A percentile compares a stretch with the other conserved stretches of the same genome.
Conservation (phyloP, 2,113 vertebrate species). For the Gopherus flavomarginatus region DNA sequence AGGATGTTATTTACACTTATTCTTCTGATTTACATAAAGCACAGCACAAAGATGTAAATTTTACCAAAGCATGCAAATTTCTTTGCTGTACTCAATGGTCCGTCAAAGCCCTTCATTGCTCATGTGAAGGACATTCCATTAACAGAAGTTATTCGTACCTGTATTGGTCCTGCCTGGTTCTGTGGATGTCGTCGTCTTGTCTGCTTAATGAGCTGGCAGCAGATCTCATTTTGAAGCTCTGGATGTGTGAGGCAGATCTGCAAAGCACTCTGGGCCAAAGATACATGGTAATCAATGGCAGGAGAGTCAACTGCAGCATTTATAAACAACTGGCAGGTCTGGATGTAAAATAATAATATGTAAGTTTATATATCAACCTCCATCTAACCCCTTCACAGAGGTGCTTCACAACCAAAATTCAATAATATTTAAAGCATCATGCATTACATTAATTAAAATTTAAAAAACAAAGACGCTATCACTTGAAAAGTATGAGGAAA, state of each 20-base stretch:
- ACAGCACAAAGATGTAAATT: neutral
- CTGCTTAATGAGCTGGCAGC: constrained; percentile 97
- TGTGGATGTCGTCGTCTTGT: constrained; percentile 89
- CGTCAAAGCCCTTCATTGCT: neutral
- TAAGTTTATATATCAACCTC: neutral
- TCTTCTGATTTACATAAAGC: neutral
- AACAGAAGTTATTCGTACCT: constrained; percentile 80
- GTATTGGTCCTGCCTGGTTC: constrained; percentile 88
- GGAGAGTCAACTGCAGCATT: constrained; percentile 96
- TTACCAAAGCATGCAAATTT: neutral
- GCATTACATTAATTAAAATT: neutral
- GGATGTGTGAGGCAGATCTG: constrained; percentile 95
- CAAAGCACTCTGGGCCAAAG: constrained; percentile 95
- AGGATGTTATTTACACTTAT: neutral
- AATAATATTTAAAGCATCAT: neutral
- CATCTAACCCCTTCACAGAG: neutral
- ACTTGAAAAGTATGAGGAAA: neutral
- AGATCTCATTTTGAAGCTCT: constrained; percentile 97
- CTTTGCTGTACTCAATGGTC: neutral
- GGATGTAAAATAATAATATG: constrained; percentile 61
- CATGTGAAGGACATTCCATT: neutral
- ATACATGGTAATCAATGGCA: constrained; percentile 98
- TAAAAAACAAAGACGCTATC: neutral
- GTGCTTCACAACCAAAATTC: neutral
- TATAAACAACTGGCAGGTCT: constrained; percentile 99